phyloP scores from a whole-genome alignment of 2,113 vertebrate genomes.

The Carassius carassius region DNA sequence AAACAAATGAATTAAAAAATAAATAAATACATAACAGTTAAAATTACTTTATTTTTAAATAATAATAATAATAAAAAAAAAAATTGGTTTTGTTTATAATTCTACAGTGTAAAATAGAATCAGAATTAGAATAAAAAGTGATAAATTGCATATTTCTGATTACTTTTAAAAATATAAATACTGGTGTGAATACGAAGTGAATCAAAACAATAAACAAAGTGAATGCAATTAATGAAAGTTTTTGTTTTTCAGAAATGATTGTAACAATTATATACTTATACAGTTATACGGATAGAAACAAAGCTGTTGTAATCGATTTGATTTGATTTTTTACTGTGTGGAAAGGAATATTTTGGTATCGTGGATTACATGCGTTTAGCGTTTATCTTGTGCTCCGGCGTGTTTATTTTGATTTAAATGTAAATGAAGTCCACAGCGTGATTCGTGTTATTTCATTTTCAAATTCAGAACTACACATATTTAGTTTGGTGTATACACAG shows the following conservation, averaged over 20 bases:
- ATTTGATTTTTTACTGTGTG: background rate
- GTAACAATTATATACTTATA: background rate
- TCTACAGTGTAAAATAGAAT: background rate
- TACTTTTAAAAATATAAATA: background rate
- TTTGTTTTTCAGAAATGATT: background rate
- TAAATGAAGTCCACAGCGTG: slow-evolving; percentile 37
- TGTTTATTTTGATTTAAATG: slow-evolving; percentile 47
- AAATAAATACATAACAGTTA: too few species aligned
- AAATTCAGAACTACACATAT: slow-evolving; percentile 31
- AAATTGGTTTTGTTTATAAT: background rate
- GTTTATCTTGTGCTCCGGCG: background rate
- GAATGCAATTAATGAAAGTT: background rate
- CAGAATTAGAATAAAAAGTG: too few species aligned
- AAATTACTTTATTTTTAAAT: background rate
- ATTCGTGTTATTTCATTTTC: slow-evolving; percentile 9
- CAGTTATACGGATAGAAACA: background rate
- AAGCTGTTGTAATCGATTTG: background rate
- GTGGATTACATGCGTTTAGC: slow-evolving; percentile 30
- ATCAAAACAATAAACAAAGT: background rate
- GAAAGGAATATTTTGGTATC: background rate
- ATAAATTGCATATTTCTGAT: background rate
- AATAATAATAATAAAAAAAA: too few species aligned
- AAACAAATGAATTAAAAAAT: too few species aligned
- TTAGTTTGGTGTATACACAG: slow-evolving; percentile 63
- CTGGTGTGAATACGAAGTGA: too few species aligned